These are phyloP conservation scores for Thaumatotibia leucotreta DNA, from an alignment of 1,140 invertebrate genomes.

Conservation along the genomic window DNA sequence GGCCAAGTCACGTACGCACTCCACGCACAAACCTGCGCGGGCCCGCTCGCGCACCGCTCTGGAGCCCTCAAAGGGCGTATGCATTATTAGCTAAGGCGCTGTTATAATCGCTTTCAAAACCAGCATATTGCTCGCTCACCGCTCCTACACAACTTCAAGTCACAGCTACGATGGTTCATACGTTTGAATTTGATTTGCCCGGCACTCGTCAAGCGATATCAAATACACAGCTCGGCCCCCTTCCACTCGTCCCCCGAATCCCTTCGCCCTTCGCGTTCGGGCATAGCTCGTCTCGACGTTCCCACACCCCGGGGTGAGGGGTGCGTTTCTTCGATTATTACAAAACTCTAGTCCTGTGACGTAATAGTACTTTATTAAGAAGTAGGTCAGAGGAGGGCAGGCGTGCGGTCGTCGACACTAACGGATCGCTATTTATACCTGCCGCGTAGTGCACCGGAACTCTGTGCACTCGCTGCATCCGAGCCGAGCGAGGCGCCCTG, in stretches of 20 bases:
- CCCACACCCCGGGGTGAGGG: conserved; percentile 19
- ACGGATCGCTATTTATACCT: conserved; percentile 75
- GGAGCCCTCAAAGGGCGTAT: conserved; percentile 52
- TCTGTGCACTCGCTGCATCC: conserved; percentile 70
- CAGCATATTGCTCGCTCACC: neutral
- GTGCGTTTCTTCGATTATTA: conserved; percentile 28
- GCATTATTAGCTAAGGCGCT: conserved; percentile 52
- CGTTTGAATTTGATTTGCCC: neutral
- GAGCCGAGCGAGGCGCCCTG: conserved; percentile 45
- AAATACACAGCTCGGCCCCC: conserved; percentile 18
- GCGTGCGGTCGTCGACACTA: conserved; percentile 71
- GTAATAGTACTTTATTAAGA: conserved; percentile 28
- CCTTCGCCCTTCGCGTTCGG: conserved; percentile 38
- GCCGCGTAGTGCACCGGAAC: conserved; percentile 71
- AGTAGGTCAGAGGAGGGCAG: conserved; percentile 48
- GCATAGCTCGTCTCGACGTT: conserved; percentile 31
- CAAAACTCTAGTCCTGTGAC: conserved; percentile 18
- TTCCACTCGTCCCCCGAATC: conserved; percentile 29
- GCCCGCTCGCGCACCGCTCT: conserved; percentile 53
- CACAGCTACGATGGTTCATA: neutral
- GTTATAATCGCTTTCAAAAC: neutral
- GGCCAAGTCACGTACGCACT: conserved; percentile 62
- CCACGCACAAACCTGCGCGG: conserved; percentile 42
- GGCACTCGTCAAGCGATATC: neutral
- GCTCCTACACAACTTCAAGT: neutral